A percentile compares a stretch with the other conserved stretches of the same genome.
Conservation (phyloP, 2,113 vertebrate genomes). For the Tor tambroides region DNA sequence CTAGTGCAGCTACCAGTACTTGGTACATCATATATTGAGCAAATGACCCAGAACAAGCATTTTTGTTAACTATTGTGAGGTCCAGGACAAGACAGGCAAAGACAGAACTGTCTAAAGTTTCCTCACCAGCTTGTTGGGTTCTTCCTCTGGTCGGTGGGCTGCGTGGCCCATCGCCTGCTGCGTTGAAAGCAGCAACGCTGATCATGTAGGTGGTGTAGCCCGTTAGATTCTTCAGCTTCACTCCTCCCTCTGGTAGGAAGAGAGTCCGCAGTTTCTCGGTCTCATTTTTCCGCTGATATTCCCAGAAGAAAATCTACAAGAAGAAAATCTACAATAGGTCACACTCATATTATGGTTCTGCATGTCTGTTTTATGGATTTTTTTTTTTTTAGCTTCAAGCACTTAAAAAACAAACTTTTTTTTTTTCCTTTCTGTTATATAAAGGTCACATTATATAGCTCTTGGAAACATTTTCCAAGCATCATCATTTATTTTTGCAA, state of each 20-base stretch:
- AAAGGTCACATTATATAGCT: too few relatives aligned
- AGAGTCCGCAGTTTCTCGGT: conserved; percentile 85
- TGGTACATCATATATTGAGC: not conserved
- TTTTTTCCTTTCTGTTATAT: too few relatives aligned
- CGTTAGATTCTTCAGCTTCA: conserved; percentile 94
- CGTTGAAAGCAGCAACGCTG: conserved; percentile 91
- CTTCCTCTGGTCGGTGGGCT: conserved; percentile 81
- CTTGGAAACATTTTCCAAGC: too few relatives aligned
- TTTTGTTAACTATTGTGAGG: not conserved
- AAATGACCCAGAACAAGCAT: not conserved
- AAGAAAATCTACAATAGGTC: not conserved
- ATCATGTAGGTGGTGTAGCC: conserved; percentile 95
- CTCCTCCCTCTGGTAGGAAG: conserved; percentile 88
- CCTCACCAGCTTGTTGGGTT: conserved; percentile 93
- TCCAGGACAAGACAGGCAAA: not conserved
- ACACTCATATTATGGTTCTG: not conserved
- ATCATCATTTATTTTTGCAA: too few relatives aligned
- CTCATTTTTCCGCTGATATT: conserved; percentile 84
- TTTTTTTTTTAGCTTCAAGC: not conserved
- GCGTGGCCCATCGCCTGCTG: conserved; percentile 90
- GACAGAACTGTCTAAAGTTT: not conserved
- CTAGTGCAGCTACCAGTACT: too few relatives aligned
- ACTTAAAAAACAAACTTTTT: too few relatives aligned
- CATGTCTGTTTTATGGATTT: not conserved
- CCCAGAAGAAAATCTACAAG: conserved; percentile 92